A percentile compares a stretch with the other conserved stretches of the same genome.
These are phyloP conservation scores for Opisthocomus hoazin DNA, from an alignment of 2,113 vertebrate species.

Conservation along the genomic window DNA sequence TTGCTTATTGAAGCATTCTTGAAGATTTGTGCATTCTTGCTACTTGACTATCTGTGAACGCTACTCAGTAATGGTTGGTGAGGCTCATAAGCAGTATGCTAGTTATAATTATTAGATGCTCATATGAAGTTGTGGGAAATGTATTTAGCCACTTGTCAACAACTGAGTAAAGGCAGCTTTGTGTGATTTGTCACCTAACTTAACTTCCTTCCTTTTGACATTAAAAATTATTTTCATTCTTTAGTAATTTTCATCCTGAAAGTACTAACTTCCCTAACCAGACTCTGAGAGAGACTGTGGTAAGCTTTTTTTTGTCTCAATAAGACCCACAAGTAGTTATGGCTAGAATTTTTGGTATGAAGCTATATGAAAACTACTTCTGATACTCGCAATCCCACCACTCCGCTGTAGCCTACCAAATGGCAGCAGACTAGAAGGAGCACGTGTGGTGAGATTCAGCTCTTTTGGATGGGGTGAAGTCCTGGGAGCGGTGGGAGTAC, in stretches of 20 bases:
- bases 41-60: not conserved
- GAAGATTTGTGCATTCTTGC: not conserved
- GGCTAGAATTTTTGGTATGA: not conserved
- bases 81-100: not conserved
- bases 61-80: not conserved
- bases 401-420: not conserved
- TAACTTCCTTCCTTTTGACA: not conserved
- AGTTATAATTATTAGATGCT: slow-evolving; percentile 2
- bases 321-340: not conserved
- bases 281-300: not conserved
- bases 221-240: not conserved
- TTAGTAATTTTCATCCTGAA: not conserved
- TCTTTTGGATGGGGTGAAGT: not conserved
- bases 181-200: not conserved
- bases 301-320: not conserved
- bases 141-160: not conserved
- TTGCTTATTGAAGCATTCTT: not conserved
- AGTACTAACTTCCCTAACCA: not conserved
- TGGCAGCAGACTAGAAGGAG: not conserved
- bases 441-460: not conserved
- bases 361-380: not conserved
- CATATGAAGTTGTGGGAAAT: not conserved
- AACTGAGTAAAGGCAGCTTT: not conserved
- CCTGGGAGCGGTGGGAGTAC: not conserved
- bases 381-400: not conserved